These are phyloP conservation scores for Tichodroma muraria DNA, from an alignment of 2,113 vertebrate genomes.

Conservation along the genomic window DNA sequence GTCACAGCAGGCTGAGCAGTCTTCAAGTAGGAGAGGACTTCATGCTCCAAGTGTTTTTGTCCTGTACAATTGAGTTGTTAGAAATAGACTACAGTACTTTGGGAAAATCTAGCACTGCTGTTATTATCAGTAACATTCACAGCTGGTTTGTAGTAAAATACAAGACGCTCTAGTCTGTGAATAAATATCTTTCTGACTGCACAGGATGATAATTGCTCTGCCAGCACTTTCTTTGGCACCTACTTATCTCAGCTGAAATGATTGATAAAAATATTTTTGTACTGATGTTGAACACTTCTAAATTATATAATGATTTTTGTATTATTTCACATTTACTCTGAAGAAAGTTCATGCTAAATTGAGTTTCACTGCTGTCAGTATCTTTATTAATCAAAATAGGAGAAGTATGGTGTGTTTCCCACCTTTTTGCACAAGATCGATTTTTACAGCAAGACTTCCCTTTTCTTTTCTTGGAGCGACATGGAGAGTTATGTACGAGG, in stretches of 20 bases:
- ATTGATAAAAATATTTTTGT: constrained; percentile 73
- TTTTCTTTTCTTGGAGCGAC: constrained; percentile 1
- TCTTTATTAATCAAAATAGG: constrained; percentile 36
- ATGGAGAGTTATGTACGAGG: constrained; percentile 18
- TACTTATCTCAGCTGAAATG: constrained; percentile 73
- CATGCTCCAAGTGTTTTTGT: constrained; percentile 49
- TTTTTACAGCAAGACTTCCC: constrained; percentile 24
- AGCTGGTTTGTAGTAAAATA: constrained; percentile 66
- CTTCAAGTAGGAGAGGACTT: constrained; percentile 41
- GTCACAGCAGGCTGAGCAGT: constrained; percentile 49
- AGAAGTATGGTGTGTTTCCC: not conserved
- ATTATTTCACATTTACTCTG: constrained; percentile 57
- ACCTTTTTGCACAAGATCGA: not conserved
- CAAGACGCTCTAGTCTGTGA: constrained; percentile 67
- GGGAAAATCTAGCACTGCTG: constrained; percentile 46
- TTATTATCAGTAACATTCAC: constrained; percentile 71
- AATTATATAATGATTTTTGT: constrained; percentile 69
- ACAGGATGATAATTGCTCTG: constrained; percentile 73
- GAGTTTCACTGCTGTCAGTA: not conserved
- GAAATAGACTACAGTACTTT: constrained; percentile 51
- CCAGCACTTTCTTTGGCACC: constrained; percentile 72
- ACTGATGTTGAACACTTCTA: constrained; percentile 68
- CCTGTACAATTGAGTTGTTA: constrained; percentile 61
- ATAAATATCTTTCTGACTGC: constrained; percentile 75
- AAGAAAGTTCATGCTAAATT: constrained; percentile 53